These are phyloP conservation scores for Zosterops borbonicus DNA, from an alignment of 2,113 vertebrate species.

Conservation along the genomic window DNA sequence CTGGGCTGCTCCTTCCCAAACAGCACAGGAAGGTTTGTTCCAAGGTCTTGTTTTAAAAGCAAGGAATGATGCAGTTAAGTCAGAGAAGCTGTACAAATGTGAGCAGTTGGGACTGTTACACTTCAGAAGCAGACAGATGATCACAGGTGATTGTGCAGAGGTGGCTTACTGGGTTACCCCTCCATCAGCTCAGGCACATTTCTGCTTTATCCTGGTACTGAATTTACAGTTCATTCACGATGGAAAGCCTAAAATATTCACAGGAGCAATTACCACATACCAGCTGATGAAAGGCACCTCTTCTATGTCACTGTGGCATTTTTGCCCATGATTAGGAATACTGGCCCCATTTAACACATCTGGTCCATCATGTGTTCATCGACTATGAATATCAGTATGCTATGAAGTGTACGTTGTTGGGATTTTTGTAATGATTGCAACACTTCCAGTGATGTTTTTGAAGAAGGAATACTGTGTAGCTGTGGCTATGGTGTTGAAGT, in stretches of 20 bases:
- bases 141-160: background rate
- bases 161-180: background rate
- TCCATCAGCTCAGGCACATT: background rate
- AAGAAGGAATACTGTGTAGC: background rate
- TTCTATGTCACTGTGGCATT: background rate
- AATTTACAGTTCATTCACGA: background rate
- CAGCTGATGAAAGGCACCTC: background rate
- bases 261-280: background rate
- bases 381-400: background rate
- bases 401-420: rapidly evolving
- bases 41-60: background rate
- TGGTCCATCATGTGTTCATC: rapidly evolving
- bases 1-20: rapidly evolving
- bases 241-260: background rate
- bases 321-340: background rate
- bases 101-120: background rate
- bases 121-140: background rate
- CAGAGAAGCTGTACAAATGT: background rate
- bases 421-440: background rate
- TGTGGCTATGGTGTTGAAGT: background rate
- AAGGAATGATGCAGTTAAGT: background rate
- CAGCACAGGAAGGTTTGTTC: background rate
- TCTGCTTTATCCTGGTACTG: background rate
- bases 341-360: background rate
- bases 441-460: background rate